A percentile compares a stretch with the other conserved stretches of the same genome.
These are phyloP conservation scores for Hirtodrosophila duncani DNA, from an alignment of 2,888 invertebrate species.

Conservation along the genomic window DNA sequence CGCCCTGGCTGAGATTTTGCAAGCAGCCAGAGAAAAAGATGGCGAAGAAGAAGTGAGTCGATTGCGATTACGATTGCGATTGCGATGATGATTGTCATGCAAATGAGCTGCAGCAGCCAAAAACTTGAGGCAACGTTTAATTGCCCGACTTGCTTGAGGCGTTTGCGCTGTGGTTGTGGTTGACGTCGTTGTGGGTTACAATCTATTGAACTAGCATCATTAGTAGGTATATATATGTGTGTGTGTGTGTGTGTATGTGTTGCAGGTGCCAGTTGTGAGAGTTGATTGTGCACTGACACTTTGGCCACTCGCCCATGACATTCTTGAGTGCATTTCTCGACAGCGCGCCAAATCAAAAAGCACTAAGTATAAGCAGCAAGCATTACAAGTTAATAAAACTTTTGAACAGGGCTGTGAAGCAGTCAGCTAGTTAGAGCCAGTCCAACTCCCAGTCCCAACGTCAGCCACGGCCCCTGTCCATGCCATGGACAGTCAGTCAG, in stretches of 20 bases:
- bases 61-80: no score
- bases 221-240: not conserved
- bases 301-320: constrained; percentile 63
- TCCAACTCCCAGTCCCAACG: no score
- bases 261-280: not conserved
- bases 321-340: constrained; percentile 63
- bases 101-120: constrained; percentile 52
- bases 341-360: constrained; percentile 1
- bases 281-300: constrained; percentile 44
- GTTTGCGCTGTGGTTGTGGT: no score
- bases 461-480: no score
- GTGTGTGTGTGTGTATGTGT: no score
- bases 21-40: not conserved
- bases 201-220: constrained; percentile 65
- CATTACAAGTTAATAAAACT: constrained; percentile 66
- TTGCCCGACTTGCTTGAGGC: constrained; percentile 48
- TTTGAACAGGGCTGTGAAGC: no score
- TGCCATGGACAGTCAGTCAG: constrained; percentile 10
- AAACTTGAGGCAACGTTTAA: constrained; percentile 51
- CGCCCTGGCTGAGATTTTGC: constrained; percentile 29
- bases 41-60: not conserved
- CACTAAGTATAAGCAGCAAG: constrained; percentile 33
- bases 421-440: no score
- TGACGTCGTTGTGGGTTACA: no score
- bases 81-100: constrained; percentile 48